Percentiles rank a stretch among this genome's conserved stretches.
phyloP scores from a whole-genome alignment of 2,888 invertebrate species.

The Hemistola chrysoprasaria region DNA sequence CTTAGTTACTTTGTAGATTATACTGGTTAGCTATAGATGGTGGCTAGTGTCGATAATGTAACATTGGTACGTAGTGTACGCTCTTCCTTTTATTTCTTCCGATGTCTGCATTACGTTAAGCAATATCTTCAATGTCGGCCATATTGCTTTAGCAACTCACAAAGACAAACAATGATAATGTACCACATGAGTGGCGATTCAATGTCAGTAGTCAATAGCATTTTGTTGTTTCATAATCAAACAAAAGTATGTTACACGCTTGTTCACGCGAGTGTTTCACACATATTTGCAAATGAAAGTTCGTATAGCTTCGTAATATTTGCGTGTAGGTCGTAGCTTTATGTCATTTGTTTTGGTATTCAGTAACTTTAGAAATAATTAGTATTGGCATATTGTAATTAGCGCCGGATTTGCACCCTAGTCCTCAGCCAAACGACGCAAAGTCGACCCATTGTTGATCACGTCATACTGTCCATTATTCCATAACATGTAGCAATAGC shows the following conservation, averaged over 20 bases:
- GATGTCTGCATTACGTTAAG: conserved; percentile 41
- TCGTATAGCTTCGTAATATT: conserved; percentile 10
- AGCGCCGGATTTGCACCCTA: conserved; percentile 37
- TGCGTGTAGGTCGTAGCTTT: conserved; percentile 8
- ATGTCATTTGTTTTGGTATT: conserved; percentile 13
- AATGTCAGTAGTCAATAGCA: conserved; percentile 46
- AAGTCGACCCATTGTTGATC: conserved; percentile 78
- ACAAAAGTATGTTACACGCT: conserved; percentile 33
- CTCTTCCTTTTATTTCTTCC: conserved; percentile 42
- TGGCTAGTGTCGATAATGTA: conserved; percentile 26
- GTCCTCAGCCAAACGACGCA: conserved; percentile 60
- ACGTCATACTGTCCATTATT: conserved; percentile 34
- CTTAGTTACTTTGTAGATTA: conserved; percentile 58
- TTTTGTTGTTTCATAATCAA: conserved; percentile 39
- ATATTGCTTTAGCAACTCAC: conserved; percentile 50
- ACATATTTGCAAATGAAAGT: conserved; percentile 24
- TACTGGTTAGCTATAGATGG: conserved; percentile 39
- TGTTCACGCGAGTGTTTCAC: conserved; percentile 18
- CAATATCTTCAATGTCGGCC: conserved; percentile 49
- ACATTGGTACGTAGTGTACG: conserved; percentile 37
- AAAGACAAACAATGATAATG: conserved; percentile 41
- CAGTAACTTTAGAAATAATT: conserved; percentile 12
- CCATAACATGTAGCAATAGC: conserved; percentile 38
- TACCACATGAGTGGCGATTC: conserved; percentile 40
- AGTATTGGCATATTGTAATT: conserved; percentile 14